Evolutionary conservation across 2,113 vertebrate genomes (phyloP).

Genomic region (Oreotrochilus melanogaster): DNA sequence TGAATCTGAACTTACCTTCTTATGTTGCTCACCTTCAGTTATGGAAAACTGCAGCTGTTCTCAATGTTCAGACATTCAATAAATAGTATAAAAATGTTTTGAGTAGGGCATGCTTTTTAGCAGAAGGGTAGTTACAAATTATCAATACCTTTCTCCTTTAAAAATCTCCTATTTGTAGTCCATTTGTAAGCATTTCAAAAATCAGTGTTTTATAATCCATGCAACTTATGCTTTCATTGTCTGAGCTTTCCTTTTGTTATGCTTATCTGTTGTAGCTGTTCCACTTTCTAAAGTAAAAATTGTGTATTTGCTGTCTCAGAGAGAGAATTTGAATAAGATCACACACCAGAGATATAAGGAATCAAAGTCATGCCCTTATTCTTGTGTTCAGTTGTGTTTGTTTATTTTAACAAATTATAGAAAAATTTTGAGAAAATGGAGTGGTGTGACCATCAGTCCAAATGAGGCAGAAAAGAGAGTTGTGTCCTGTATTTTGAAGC

Average conservation of each 20-base stretch:
- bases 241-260: not conserved
- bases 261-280: not conserved
- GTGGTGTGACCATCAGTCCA: not conserved
- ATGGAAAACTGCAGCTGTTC: not conserved
- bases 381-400: not conserved
- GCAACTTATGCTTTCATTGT: not conserved
- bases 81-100: not conserved
- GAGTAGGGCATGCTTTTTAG: not conserved
- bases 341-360: not conserved
- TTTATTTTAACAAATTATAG: not conserved
- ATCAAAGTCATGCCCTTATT: not conserved
- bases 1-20: not conserved
- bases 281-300: not conserved
- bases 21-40: accelerated
- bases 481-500: not conserved
- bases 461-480: not conserved
- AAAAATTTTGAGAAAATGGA: not conserved
- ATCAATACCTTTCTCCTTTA: not conserved
- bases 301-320: not conserved
- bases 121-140: not conserved
- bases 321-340: not conserved
- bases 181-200: not conserved
- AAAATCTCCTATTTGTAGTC: not conserved
- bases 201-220: not conserved
- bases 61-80: not conserved